Percentiles rank a stretch among this genome's conserved stretches.
Conservation (phyloP, 2,113 vertebrate species). For the Lates calcarifer region DNA sequence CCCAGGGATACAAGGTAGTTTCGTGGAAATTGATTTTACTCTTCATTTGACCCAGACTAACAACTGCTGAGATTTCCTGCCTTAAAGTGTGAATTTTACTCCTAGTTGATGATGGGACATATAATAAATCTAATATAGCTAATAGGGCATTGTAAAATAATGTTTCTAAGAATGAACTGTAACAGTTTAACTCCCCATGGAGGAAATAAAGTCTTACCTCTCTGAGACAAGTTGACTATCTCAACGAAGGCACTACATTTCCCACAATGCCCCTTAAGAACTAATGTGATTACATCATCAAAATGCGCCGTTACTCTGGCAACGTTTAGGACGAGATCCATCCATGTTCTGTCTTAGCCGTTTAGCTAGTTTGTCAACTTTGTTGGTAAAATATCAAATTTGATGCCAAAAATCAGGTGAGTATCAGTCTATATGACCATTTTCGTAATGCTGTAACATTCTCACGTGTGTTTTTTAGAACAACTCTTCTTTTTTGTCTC, state of each 20-base stretch:
- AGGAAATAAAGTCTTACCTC: too few species aligned
- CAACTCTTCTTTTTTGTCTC: background rate
- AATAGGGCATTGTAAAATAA: background rate
- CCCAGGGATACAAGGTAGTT: too few species aligned
- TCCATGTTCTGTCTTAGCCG: rapidly evolving
- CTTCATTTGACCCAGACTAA: too few species aligned
- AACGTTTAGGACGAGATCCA: slow-evolving; percentile 51
- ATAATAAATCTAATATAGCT: too few species aligned
- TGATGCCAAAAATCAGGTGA: slow-evolving; percentile 83
- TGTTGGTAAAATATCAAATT: background rate
- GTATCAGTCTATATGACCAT: rapidly evolving
- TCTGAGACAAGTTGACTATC: too few species aligned
- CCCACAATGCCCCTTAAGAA: slow-evolving; percentile 18
- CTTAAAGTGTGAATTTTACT: too few species aligned
- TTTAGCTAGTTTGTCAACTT: background rate
- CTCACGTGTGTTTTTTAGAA: background rate
- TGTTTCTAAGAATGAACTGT: background rate
- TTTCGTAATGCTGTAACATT: rapidly evolving
- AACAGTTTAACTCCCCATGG: background rate
- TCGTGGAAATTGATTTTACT: too few species aligned
- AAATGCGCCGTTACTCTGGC: slow-evolving; percentile 79
- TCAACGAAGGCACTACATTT: background rate
- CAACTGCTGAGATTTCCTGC: too few species aligned
- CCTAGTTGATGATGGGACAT: too few species aligned
- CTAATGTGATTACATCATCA: slow-evolving; percentile 29